Evolutionary conservation across 2,113 vertebrate species (phyloP).

Genomic region (Apteryx mantelli): DNA sequence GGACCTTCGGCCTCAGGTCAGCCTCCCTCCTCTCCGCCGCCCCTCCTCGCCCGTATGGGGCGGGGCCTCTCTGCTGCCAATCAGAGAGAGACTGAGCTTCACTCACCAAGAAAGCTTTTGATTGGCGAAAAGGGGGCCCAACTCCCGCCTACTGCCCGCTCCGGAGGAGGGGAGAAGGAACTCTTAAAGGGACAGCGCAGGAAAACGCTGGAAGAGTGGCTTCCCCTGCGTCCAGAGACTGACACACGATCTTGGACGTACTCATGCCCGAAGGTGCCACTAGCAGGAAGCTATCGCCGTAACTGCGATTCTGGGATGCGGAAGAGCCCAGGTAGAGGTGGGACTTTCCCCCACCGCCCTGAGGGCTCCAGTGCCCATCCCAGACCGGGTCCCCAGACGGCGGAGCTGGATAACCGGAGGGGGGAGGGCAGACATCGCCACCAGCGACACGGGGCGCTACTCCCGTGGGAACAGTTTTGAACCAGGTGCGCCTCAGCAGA

Average conservation of each 20-base stretch:
- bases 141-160: neutral
- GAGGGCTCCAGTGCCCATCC: neutral
- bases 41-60: neutral
- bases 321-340: neutral
- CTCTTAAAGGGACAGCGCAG: constrained; percentile 33
- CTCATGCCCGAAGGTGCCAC: neutral
- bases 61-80: neutral
- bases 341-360: neutral
- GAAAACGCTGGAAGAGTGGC: neutral
- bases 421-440: neutral
- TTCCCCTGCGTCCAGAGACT: neutral
- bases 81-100: neutral
- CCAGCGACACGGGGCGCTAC: neutral
- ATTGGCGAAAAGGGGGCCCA: neutral
- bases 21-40: neutral
- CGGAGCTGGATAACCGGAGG: neutral
- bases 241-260: neutral
- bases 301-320: neutral
- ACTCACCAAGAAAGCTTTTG: neutral
- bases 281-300: neutral
- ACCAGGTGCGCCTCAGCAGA: neutral
- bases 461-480: neutral
- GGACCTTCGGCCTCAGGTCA: neutral
- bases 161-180: neutral
- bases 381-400: fast-evolving